Percentiles rank a stretch among this genome's conserved stretches.
Conservation (phyloP, 2,888 invertebrate genomes). For the Ophioninae sp. region DNA sequence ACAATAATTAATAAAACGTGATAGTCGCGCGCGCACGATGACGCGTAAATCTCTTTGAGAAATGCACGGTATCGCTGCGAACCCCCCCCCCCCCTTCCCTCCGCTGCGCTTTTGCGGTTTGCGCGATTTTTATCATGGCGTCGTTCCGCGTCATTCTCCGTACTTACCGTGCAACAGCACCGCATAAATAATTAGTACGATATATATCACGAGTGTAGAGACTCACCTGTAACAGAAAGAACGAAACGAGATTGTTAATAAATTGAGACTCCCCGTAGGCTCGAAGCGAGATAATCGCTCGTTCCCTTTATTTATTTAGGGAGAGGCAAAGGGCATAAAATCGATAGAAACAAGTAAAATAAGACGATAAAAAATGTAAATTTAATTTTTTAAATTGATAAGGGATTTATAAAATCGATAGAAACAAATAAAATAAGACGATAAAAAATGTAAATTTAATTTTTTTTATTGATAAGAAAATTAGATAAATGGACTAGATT, state of each 20-base stretch:
- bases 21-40: conserved; percentile 48
- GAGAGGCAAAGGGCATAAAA: too few species aligned
- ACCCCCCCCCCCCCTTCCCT: not conserved
- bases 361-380: too few species aligned
- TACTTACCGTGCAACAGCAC: conserved; percentile 3
- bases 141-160: conserved; percentile 4
- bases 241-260: conserved; percentile 30
- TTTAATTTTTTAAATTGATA: too few species aligned
- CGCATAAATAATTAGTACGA: conserved; percentile 21
- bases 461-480: too few species aligned
- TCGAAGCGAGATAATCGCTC: not conserved
- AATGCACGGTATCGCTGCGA: conserved; percentile 26
- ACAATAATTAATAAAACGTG: conserved; percentile 57
- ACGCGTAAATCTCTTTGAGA: conserved; percentile 45
- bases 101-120: not conserved
- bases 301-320: too few species aligned
- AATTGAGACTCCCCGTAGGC: not conserved
- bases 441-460: too few species aligned
- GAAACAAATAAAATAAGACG: too few species aligned
- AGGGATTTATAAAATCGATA: too few species aligned
- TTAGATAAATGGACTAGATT: too few species aligned
- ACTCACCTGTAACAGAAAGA: conserved; percentile 65
- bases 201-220: conserved; percentile 14
- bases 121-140: not conserved
- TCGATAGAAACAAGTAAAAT: too few species aligned